phyloP scores from a whole-genome alignment of 2,797 vertebrate genomes.

The Coluber constrictor region DNA sequence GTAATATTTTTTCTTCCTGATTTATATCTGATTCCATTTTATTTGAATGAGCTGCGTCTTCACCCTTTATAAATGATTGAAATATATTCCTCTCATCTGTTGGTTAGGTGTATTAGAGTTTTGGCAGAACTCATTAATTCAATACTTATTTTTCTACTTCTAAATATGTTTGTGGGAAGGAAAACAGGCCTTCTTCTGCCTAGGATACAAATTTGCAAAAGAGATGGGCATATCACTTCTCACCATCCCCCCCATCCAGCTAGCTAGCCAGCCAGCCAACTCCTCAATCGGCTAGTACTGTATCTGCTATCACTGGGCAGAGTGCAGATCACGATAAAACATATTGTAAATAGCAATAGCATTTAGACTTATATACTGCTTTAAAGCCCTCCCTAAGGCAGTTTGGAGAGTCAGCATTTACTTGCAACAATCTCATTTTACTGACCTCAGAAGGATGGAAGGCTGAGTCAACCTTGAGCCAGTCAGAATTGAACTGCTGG shows the following conservation, averaged over 20 bases:
- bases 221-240: background rate
- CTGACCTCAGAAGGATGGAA: no score
- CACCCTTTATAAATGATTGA: background rate
- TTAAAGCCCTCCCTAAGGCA: no score
- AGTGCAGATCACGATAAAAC: background rate
- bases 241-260: background rate
- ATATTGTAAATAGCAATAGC: no score
- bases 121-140: background rate
- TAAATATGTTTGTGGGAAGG: background rate
- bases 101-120: background rate
- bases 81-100: background rate
- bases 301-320: background rate
- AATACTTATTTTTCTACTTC: background rate
- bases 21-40: background rate
- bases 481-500: no score
- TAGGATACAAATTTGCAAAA: background rate
- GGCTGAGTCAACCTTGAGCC: no score
- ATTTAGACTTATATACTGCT: no score
- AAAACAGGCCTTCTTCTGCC: background rate
- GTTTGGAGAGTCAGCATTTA: no score
- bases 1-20: slow-evolving; percentile 10
- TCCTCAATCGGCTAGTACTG: background rate
- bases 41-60: no score
- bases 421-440: no score
- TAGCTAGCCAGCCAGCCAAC: background rate